Conservation (phyloP, 2,797 vertebrate species). For the Coranthus polyacanthus region DNA sequence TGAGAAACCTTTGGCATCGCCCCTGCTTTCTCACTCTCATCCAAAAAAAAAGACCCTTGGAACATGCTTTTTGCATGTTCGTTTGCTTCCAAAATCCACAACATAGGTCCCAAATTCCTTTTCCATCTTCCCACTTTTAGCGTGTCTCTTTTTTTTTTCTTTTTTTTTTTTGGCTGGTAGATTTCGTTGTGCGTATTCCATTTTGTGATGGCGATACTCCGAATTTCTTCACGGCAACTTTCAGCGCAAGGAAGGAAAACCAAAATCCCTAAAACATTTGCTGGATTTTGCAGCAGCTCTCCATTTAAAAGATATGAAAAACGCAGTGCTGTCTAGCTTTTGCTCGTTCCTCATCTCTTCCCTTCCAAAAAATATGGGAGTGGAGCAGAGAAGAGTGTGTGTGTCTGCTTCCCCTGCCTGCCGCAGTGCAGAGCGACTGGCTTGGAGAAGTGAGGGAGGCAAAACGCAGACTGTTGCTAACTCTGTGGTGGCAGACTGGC, state of each 20-base stretch:
- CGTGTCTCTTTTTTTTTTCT: slow-evolving; percentile 41
- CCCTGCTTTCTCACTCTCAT: slow-evolving; percentile 53
- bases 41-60: slow-evolving; percentile 52
- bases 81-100: slow-evolving; percentile 81
- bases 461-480: slow-evolving; percentile 84
- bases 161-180: slow-evolving; percentile 19
- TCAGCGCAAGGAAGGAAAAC: slow-evolving; percentile 50
- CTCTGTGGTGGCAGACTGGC: slow-evolving; percentile 84
- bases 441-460: slow-evolving; percentile 82
- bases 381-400: slow-evolving; percentile 73
- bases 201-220: slow-evolving; percentile 59
- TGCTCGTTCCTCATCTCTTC: slow-evolving; percentile 78
- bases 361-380: slow-evolving; percentile 77
- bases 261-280: slow-evolving; percentile 47
- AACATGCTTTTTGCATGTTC: slow-evolving; percentile 44
- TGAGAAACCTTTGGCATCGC: slow-evolving; percentile 59
- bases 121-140: slow-evolving; percentile 78
- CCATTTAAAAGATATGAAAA: slow-evolving; percentile 50
- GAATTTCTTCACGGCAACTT: slow-evolving; percentile 66
- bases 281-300: slow-evolving; percentile 44
- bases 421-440: slow-evolving; percentile 84
- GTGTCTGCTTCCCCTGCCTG: slow-evolving; percentile 80
- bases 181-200: slow-evolving; percentile 64
- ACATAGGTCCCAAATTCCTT: slow-evolving; percentile 81
- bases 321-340: slow-evolving; percentile 60